Base-by-base conservation (phyloP, 1,140 invertebrate species). In the Drosophila prosaltans region DNA sequence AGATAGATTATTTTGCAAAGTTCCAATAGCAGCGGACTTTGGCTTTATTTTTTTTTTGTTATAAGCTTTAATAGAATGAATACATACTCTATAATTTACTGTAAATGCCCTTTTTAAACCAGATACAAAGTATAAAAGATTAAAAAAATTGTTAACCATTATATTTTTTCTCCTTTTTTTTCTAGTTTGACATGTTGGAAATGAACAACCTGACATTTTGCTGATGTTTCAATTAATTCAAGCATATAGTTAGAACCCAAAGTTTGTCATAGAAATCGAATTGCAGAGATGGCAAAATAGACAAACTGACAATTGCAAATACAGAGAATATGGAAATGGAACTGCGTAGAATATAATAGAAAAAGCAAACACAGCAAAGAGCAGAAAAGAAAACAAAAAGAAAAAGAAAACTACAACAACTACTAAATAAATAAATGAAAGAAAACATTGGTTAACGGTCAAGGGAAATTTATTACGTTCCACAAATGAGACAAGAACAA, bases 401-500 rank as follows among this genome's bases (percentile, higher is more conserved):
- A 88, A 80, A 89, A 88, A 83, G 80, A 79, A 78, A 77, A 76
- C 72, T 58, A 68, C 45, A 72, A 72, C 67, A 65, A 40, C 45
- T 61, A 59, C 63, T 54, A 73, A 40, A 28, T 57, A 41, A 43
- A 59, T 57, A 58, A 75, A 75, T 62, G 54, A 60, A 81, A 65
- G 61, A 62, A 26, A 51, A 69, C 57, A 60, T 76, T 45, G 80
- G 72, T 69, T 88, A 84, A 86, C 80, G 80, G 83, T 88, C 84
- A 88, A 89, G 73, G 77, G 66, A 81, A 88, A 88, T 88, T 88
- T 88, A 88, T 88, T 83, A 80, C 83, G 80, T 74, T 83, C 73
- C 80, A 82, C 83, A 89, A 88, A 88, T 88, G 83, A 89, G 83
- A 72, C 80, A 89, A 72, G 69, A 86, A 80, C 61, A 61, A 65